A percentile compares a stretch with the other conserved stretches of the same genome.
Conservation (phyloP, 2,888 invertebrate species). For the Stramonita haemastoma region DNA sequence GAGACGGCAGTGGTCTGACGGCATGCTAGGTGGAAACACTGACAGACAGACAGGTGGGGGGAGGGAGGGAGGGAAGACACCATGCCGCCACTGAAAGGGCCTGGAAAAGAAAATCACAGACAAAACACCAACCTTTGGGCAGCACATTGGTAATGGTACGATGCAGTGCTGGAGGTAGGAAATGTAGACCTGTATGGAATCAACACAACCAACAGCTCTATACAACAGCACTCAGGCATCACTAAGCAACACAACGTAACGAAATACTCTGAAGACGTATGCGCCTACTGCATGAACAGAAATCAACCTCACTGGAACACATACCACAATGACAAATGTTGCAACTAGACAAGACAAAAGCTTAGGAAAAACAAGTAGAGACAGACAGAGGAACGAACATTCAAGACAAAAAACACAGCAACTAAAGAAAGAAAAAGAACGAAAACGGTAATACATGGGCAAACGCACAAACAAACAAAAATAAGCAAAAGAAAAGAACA, state of each 20-base stretch:
- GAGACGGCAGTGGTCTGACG: conserved; percentile 9
- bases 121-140: conserved; percentile 43
- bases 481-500: too few relatives aligned
- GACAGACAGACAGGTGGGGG: not conserved
- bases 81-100: conserved; percentile 33
- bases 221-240: not conserved
- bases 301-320: not conserved
- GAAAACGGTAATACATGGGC: not conserved
- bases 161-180: conserved; percentile 37
- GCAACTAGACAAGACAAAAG: not conserved
- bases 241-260: too few relatives aligned
- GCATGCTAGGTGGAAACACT: conserved; percentile 7
- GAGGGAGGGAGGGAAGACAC: not conserved
- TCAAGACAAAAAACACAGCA: not conserved
- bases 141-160: conserved; percentile 43
- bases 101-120: conserved; percentile 22
- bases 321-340: not conserved
- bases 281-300: too few relatives aligned
- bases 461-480: not conserved
- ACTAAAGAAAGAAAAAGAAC: too few relatives aligned
- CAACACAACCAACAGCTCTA: conserved; percentile 26
- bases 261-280: not conserved
- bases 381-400: not conserved
- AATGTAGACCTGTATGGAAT: conserved; percentile 31
- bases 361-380: not conserved